Percentiles rank a stretch among this genome's conserved stretches.
Conservation (phyloP, 2,113 vertebrate genomes). For the Litocranius walleri region DNA sequence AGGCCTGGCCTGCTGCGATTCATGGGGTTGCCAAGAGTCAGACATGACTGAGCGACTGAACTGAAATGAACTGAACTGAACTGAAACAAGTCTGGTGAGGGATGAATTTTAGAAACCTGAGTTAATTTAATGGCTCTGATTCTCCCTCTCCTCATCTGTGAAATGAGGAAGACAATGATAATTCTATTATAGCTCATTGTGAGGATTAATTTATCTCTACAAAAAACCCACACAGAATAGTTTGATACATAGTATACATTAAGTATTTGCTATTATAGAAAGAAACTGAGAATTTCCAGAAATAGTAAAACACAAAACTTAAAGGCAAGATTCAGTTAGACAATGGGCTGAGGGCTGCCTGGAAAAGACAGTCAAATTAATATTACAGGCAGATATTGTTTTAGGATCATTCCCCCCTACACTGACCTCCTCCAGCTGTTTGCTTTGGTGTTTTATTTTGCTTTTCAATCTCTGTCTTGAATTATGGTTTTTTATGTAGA, state of each 20-base stretch:
- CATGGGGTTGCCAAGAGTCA: neutral
- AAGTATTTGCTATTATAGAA: neutral
- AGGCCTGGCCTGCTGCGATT: neutral
- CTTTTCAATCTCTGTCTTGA: neutral
- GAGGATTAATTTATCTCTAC: neutral
- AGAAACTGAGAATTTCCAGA: neutral
- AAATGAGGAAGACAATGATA: neutral
- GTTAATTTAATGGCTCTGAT: neutral
- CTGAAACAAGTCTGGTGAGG: neutral
- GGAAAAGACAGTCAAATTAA: neutral
- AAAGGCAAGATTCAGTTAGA: neutral
- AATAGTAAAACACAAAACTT: neutral
- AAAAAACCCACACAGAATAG: neutral
- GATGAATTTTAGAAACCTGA: neutral
- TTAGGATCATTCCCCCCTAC: neutral
- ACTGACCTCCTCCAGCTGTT: neutral
- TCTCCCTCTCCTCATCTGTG: neutral
- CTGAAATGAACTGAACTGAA: too few species aligned
- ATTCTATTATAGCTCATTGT: neutral
- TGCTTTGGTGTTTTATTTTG: neutral
- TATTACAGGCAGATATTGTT: neutral
- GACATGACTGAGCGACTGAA: neutral
- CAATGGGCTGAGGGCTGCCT: neutral
- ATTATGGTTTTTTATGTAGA: neutral
- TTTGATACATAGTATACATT: neutral